Evolutionary conservation across 2,888 invertebrate species (phyloP).

Genomic region (Trachelus iudaicus): DNA sequence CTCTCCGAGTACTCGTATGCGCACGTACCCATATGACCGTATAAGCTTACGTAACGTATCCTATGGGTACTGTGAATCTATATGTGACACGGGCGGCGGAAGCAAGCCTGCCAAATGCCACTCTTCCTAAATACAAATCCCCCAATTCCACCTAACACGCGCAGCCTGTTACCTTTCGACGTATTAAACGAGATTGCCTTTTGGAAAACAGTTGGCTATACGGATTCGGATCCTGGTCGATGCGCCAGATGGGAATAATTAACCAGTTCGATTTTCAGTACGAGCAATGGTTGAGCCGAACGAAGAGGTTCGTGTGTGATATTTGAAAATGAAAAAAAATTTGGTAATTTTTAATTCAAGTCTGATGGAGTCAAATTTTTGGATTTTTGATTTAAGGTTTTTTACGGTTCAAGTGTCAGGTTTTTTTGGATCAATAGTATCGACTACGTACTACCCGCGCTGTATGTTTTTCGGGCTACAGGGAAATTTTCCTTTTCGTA

Average conservation of each 20-base stretch:
- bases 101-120: constrained; percentile 29
- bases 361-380: background rate
- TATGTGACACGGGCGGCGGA: background rate
- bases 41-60: background rate
- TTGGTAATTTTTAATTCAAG: background rate
- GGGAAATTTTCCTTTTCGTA: background rate
- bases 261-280: background rate
- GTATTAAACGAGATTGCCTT: constrained; percentile 40
- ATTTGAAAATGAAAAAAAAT: background rate
- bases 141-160: constrained; percentile 21
- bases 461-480: background rate
- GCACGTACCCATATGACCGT: background rate
- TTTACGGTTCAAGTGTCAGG: too few species aligned
- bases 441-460: constrained; percentile 13
- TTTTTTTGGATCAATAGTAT: background rate
- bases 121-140: constrained; percentile 25
- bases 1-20: background rate
- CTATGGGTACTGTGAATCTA: background rate
- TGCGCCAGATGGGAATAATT: background rate
- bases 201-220: constrained; percentile 44
- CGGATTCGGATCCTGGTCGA: constrained; percentile 23
- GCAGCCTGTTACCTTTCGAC: constrained; percentile 32
- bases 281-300: background rate
- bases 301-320: too few species aligned
- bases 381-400: too few species aligned